Base-by-base conservation (phyloP, 2,888 invertebrate species). In the Liopterus haemorrhoidalis region DNA sequence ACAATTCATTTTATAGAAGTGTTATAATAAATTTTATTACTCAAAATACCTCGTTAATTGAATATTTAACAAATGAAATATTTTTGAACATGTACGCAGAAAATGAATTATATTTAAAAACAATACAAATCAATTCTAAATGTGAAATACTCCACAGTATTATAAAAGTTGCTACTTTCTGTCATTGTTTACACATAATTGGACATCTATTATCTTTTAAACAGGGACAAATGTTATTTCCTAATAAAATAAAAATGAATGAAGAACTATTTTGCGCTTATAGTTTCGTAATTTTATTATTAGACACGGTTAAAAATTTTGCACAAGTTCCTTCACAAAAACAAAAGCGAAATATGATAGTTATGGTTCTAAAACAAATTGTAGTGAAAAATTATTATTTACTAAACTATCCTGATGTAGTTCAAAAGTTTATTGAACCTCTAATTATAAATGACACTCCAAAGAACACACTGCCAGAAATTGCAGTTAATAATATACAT, bases 381-480 rank as follows among this genome's bases (percentile, higher is more conserved):
- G 40, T 54, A 30, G 19, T 28, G 9, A 43, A 46, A n/a, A 53
- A 54, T 35, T 44, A 37, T 1, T 31, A 50, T 11, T 45, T 51
- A 39, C 18, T 45, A 12, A 27, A 39, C 27, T 52, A 43, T 40
- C 27, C 35, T 8, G 49, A 50, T 5, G 41, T 53, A 9, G 38
- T 53, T 12, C 45, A 49, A 28, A 36, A 40, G 24, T 37, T 55
- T 31, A 42, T 54, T 9, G 50, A 49, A 14, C 55, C 53, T 6
- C 48, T 57, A 20, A 24, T 31, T 27, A 37, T 48, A 14, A 47
- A 41, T 30, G 20, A 28, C 27, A 39, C 40, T 4, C 46, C 48
- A 21, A 52, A 48, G 20, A 50, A 42, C 33, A 32, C 48, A 22
- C 31, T 49, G 4, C 9, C 40, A n/a, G 40, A 39, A 24, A 31